Base-by-base conservation (phyloP, 2,888 invertebrate genomes). In the Adela reaumurella region DNA sequence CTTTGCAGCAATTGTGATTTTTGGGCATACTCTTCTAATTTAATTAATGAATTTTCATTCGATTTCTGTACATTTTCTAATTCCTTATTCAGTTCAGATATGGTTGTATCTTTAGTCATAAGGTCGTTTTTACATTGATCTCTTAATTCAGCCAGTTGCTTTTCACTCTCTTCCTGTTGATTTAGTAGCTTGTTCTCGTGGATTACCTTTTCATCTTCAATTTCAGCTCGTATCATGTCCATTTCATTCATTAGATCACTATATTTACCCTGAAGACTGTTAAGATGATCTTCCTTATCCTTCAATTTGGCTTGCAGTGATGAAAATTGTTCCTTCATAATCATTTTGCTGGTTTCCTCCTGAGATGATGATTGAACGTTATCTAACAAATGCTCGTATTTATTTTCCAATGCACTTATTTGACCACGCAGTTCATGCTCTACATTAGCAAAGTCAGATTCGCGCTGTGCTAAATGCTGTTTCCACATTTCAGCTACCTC, bases 401-500 rank as follows among this genome's bases (percentile, higher is more conserved):
- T 78, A 2, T 62, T 66, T 59, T 81, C 82, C 44, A 79, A 63
- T 54, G 73, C 70, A 55, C 59, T 67, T 24, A 86, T 64, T 64
- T 86, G 81, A 43, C 64, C 64, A 56, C 76, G 67, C 10, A 85
- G 64, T 46, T 74, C 74, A 48, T 68, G 63, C 64, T 84, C 83
- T 4, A 64, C 60, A 54, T 74, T 70, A 51, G 76, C 70, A 58
- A 86, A 86, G 56, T 86, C 87, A 10, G 66, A 70, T 70, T 88
- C 87, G 43, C 84, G 79, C 56, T 81, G 77, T n/a, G 81, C 74
- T 50, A 88, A 62, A 64, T 88, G 87, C 54, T 84, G 76, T 59
- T 87, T 86, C 88, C 87, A 87, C 58, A 86, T 74, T 65, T 84
- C 83, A 10, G 87, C 87, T 50, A 88, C 83, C 69, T 87, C 86